Evolutionary conservation across 1,140 invertebrate species (phyloP).

Genomic region (Mamestra configurata): DNA sequence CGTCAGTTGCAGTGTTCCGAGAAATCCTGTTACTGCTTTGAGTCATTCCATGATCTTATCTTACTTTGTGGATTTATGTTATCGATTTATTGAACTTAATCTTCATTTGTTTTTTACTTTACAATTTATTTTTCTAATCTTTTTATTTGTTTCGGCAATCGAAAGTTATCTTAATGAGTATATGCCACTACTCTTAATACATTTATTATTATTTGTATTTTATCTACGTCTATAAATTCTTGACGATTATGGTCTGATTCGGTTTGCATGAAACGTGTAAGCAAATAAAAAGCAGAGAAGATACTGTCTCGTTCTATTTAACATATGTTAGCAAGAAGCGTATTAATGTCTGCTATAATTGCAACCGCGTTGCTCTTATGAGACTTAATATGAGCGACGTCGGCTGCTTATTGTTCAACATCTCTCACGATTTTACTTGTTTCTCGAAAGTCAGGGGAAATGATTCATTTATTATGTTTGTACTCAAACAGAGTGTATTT

Average conservation of each 20-base stretch:
- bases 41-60: conserved; percentile 6
- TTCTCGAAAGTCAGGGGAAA: conserved; percentile 74
- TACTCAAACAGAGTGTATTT: conserved; percentile 31
- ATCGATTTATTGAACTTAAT: neutral
- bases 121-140: neutral
- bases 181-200: neutral
- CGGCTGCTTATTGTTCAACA: conserved; percentile 66
- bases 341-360: conserved; percentile 46
- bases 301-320: conserved; percentile 38
- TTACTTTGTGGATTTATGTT: neutral
- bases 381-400: conserved; percentile 44
- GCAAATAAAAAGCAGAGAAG: conserved; percentile 18
- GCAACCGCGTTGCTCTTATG: conserved; percentile 47
- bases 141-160: neutral
- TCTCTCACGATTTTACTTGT: conserved; percentile 78
- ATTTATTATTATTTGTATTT: neutral
- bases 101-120: neutral
- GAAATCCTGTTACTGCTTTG: neutral
- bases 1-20: neutral
- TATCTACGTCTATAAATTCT: neutral
- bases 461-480: conserved; percentile 62
- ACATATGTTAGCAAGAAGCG: conserved; percentile 37
- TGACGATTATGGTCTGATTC: neutral
- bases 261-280: neutral
- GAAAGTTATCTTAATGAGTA: neutral